phyloP scores from a whole-genome alignment of 2,888 invertebrate species.

The Belgica antarctica region DNA sequence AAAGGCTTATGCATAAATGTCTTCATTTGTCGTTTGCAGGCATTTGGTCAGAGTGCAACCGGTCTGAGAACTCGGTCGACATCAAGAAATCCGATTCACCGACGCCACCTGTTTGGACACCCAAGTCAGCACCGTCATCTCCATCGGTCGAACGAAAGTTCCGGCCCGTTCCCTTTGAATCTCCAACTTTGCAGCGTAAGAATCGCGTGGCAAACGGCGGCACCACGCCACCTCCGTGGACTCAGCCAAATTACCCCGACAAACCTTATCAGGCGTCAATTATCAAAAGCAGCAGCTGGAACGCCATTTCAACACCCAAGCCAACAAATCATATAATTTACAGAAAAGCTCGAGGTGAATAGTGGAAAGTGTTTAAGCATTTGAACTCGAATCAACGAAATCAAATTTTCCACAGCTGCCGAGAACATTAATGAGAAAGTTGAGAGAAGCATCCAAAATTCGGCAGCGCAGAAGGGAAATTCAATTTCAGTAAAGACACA shows the following conservation, averaged over 20 bases:
- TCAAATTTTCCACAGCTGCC: slow-evolving; percentile 17
- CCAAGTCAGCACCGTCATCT: slow-evolving; percentile 68
- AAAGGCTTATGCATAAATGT: too few species aligned
- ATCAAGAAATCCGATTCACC: slow-evolving; percentile 53
- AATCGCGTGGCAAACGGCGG: slow-evolving; percentile 51
- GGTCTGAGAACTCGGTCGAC: slow-evolving; percentile 27
- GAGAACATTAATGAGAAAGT: slow-evolving; percentile 42
- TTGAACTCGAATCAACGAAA: slow-evolving; percentile 1
- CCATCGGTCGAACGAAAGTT: slow-evolving; percentile 74
- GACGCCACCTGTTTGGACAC: slow-evolving; percentile 75
- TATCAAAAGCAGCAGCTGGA: slow-evolving; percentile 39
- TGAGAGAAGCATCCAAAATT: background rate
- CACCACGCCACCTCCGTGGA: slow-evolving; percentile 29
- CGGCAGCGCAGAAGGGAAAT: slow-evolving; percentile 31
- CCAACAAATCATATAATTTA: slow-evolving; percentile 3
- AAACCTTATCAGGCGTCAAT: slow-evolving; percentile 38
- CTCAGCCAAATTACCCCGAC: slow-evolving; percentile 36
- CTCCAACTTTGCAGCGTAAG: slow-evolving; percentile 63
- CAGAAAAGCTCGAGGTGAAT: slow-evolving; percentile 34
- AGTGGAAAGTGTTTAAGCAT: slow-evolving; percentile 1
- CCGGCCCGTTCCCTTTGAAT: slow-evolving; percentile 74
- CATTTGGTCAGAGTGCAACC: slow-evolving; percentile 61
- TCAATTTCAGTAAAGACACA: slow-evolving; percentile 30
- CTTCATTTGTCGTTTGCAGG: too few species aligned
- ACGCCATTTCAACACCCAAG: slow-evolving; percentile 26